Conservation (phyloP, 1,140 invertebrate species). For the Drosophila biarmipes region DNA sequence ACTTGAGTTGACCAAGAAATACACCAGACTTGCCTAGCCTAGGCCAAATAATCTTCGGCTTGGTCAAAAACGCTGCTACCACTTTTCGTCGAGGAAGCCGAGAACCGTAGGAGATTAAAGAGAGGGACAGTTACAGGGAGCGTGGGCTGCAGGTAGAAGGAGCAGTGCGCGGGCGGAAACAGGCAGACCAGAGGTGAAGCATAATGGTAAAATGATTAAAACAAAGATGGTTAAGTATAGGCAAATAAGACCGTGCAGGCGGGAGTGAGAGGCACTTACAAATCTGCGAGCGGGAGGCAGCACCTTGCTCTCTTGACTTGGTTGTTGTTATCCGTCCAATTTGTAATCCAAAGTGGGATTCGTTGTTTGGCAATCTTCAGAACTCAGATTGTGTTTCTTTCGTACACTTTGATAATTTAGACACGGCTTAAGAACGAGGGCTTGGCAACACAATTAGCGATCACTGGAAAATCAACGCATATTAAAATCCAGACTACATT, state of each 20-base stretch:
- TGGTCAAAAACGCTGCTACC: not conserved
- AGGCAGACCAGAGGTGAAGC: constrained; percentile 27
- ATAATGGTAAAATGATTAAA: constrained; percentile 50
- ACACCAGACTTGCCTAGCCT: not conserved
- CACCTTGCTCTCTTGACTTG: constrained; percentile 18
- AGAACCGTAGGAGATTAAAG: constrained; percentile 18
- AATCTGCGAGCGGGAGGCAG: constrained; percentile 12
- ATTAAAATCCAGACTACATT: not conserved
- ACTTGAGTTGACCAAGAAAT: not conserved
- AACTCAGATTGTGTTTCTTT: constrained; percentile 1
- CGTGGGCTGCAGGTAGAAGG: constrained; percentile 54
- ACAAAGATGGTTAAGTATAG: constrained; percentile 12
- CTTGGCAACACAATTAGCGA: constrained; percentile 2
- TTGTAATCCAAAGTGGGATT: constrained; percentile 5
- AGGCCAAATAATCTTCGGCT: not conserved
- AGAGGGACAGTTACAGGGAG: constrained; percentile 14
- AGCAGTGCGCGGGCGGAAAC: constrained; percentile 12
- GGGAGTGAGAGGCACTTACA: constrained; percentile 49
- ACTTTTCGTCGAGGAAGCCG: not conserved
- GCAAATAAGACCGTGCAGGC: constrained; percentile 24
- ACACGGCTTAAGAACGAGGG: constrained; percentile 15
- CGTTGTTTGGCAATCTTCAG: not conserved
- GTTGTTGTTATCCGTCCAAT: constrained; percentile 12
- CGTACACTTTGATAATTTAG: constrained; percentile 31
- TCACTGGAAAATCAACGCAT: not conserved